Conservation (phyloP, 2,797 vertebrate genomes). For the Kryptopterus vitreolus region DNA sequence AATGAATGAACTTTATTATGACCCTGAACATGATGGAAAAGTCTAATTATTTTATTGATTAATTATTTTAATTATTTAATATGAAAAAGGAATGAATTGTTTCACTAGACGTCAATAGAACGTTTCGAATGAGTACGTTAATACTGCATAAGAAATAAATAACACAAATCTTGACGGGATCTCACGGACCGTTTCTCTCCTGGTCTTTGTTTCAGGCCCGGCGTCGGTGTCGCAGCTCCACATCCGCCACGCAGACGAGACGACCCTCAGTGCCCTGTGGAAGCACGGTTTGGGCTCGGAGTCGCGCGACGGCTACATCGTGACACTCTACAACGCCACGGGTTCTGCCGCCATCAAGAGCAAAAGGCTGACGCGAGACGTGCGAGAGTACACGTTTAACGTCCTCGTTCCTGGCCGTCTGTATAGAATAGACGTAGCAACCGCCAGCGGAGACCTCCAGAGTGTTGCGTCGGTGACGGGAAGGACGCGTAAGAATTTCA, state of each 20-base stretch:
- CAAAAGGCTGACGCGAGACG: constrained; percentile 76
- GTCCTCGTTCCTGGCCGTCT: constrained; percentile 82
- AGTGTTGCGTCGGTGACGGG: constrained; percentile 81
- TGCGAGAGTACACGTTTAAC: constrained; percentile 91
- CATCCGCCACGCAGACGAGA: constrained; percentile 87
- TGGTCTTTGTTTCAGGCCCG: constrained; percentile 33
- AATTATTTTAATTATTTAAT: too few relatives aligned
- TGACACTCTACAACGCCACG: constrained; percentile 77
- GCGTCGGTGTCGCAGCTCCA: constrained; percentile 77
- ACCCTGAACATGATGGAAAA: too few relatives aligned
- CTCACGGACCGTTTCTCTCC: neutral
- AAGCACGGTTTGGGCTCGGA: constrained; percentile 74
- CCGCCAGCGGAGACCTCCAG: constrained; percentile 79
- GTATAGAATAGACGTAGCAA: constrained; percentile 81
- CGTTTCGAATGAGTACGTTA: too few relatives aligned
- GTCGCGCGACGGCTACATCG: constrained; percentile 79
- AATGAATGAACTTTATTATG: too few relatives aligned
- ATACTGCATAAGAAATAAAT: too few relatives aligned
- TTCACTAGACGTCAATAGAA: too few relatives aligned
- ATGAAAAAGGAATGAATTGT: too few relatives aligned
- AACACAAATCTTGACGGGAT: too few relatives aligned
- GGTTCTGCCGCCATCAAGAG: constrained; percentile 64
- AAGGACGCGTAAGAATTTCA: constrained; percentile 85
- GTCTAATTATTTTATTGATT: too few relatives aligned
- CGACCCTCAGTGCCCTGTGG: constrained; percentile 88